Percentiles rank a stretch among this genome's conserved stretches.
Evolutionary conservation across 2,888 invertebrate genomes (phyloP).

Genomic region (Brachyptera risi): DNA sequence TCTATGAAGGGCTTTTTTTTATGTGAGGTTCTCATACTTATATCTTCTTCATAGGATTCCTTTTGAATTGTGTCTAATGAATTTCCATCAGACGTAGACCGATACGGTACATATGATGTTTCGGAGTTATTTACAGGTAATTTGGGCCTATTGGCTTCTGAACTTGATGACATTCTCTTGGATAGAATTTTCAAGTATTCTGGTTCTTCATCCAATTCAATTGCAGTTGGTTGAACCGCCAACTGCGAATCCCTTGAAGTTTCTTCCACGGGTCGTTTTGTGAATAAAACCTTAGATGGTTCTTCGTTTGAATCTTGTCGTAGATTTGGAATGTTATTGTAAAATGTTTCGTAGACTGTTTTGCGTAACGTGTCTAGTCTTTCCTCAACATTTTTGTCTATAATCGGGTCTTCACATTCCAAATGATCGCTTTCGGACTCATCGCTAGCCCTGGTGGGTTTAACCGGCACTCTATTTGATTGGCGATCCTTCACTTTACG

Average conservation of each 20-base stretch:
- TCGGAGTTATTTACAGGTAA: no score
- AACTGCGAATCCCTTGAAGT: background rate
- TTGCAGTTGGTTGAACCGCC: background rate
- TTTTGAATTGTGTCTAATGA: no score
- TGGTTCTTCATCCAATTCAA: background rate
- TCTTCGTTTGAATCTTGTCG: background rate
- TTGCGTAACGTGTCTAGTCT: background rate
- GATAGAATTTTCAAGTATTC: no score
- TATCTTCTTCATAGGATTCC: no score
- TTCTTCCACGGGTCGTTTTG: no score
- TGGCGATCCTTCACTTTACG: no score
- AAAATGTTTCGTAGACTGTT: constrained; percentile 3
- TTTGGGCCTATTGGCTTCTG: no score
- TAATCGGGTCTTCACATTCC: background rate
- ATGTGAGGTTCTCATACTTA: background rate
- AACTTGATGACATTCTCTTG: no score
- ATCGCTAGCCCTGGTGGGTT: no score
- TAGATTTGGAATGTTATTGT: background rate
- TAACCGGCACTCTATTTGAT: no score
- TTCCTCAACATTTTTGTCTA: background rate
- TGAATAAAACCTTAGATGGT: background rate
- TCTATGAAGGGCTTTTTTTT: no score
- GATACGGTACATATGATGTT: background rate
- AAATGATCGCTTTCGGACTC: background rate
- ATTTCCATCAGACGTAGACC: background rate